These are phyloP conservation scores for Mallotus villosus DNA, from an alignment of 2,797 vertebrate genomes.

Conservation along the genomic window DNA sequence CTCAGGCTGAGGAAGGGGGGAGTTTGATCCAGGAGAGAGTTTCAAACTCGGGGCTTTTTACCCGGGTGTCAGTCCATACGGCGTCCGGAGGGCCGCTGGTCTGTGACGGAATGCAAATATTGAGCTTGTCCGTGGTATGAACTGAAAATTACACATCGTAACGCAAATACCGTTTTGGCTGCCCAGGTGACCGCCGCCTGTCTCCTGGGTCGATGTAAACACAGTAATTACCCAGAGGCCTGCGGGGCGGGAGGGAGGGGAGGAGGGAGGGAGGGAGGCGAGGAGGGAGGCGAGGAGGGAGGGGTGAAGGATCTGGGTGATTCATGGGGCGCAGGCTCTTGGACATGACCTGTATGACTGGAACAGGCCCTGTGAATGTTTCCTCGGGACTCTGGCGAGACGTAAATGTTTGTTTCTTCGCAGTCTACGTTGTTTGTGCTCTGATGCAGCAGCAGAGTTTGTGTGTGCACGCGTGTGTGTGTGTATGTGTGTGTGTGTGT, in stretches of 20 bases:
- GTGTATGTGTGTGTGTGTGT: slow-evolving; percentile 7
- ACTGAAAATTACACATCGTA: slow-evolving; percentile 65
- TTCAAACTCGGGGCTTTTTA: too few species aligned
- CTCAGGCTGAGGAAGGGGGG: slow-evolving; percentile 27
- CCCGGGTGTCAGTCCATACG: too few species aligned
- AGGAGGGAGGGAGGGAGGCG: slow-evolving; percentile 16
- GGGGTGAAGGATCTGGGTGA: slow-evolving; percentile 39
- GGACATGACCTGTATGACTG: slow-evolving; percentile 43
- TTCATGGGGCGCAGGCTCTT: slow-evolving; percentile 14
- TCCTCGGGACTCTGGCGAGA: slow-evolving; percentile 50
- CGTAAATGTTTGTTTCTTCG: slow-evolving; percentile 65
- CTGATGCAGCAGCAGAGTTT: slow-evolving; percentile 49
- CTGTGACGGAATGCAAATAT: slow-evolving; percentile 71
- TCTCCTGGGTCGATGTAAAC: slow-evolving; percentile 59
- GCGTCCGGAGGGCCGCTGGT: background rate
- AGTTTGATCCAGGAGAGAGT: background rate
- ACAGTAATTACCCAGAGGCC: slow-evolving; percentile 61
- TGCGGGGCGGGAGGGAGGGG: slow-evolving; percentile 41
- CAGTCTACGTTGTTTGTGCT: slow-evolving; percentile 49
- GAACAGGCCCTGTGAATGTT: slow-evolving; percentile 63
- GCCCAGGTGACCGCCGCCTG: slow-evolving; percentile 68
- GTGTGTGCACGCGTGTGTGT: slow-evolving; percentile 10
- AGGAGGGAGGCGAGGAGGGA: too few species aligned
- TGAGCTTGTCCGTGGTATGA: slow-evolving; percentile 63
- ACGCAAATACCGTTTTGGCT: slow-evolving; percentile 66